Base-by-base conservation (phyloP, 2,797 vertebrate species). In the Cetoscarus ocellatus region DNA sequence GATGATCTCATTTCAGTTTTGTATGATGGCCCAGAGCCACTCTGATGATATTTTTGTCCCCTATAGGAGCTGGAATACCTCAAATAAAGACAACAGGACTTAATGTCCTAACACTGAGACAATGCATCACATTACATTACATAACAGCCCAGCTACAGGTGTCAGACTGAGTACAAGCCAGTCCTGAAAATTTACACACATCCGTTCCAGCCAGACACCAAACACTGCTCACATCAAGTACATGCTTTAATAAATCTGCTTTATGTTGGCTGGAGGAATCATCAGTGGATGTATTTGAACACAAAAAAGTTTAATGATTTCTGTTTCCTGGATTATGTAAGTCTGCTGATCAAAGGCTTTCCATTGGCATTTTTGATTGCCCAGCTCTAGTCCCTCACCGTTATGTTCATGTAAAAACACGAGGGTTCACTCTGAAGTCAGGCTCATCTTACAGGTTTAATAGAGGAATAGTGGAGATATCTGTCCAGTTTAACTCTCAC, bases 101-200 rank as follows among this genome's bases (percentile, higher is more conserved):
- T 39, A 1, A 35, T 47, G 40, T 48, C 48, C 45, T 60, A 18
- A 55, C 47, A 14, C 5, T 14, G 11, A 45, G 43, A 52, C 9
- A 2, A 13, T 13, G 48, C 1, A 51, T 47, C 13, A 3, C 61
- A 3, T 0, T 53, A 61, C 61, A 36, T 73, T 77, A 34, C 12
- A 27, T 58, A 79, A 81, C 48, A 53, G 45, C 7, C 39, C 67
- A 70, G 39, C 61, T 40, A 58, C 77, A 70, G 48, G 42, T 76
- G 74, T 58, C 71, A 73, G 57, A 67, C 48, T 35, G 53, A 53
- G 61, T 13, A 11, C 58, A 0, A 42, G 51, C 27, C 9, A 12
- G 3, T 50, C 40, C n/a, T 77, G 61, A 87, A 15, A 63, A 27
- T 77, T 42, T 38, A 17, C 61, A 8, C 77, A 61, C 79, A 77